Percentiles rank a stretch among this genome's conserved stretches.
Conservation (phyloP, 2,888 invertebrate species). For the Agrotis clavis region DNA sequence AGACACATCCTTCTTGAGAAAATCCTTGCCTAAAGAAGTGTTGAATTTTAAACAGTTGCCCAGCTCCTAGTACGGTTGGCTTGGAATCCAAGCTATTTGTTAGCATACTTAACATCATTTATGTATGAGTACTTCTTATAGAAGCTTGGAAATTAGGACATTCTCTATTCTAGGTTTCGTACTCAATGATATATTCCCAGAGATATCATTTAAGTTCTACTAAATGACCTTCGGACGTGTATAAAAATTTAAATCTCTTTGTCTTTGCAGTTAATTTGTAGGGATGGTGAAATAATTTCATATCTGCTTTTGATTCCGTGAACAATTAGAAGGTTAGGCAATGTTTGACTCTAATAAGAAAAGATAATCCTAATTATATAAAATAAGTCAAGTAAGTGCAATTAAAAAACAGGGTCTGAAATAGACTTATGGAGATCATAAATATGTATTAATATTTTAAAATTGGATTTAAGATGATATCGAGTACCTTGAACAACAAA, state of each 20-base stretch:
- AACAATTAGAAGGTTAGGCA: conserved; percentile 14
- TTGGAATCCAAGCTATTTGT: conserved; percentile 24
- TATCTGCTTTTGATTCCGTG: conserved; percentile 5
- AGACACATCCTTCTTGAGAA: conserved; percentile 67
- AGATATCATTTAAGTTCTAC: conserved; percentile 41
- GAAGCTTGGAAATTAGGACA: conserved; percentile 51
- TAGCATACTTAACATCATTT: conserved; percentile 16
- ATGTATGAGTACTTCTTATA: conserved; percentile 23
- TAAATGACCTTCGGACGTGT: conserved; percentile 31
- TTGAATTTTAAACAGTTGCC: conserved; percentile 69
- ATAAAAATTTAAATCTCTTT: conserved; percentile 32
- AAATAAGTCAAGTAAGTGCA: background rate
- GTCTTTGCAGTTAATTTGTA: conserved; percentile 21
- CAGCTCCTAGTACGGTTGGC: conserved; percentile 22
- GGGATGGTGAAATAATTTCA: conserved; percentile 23
- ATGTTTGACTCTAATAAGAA: background rate
- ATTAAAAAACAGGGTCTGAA: conserved; percentile 10
- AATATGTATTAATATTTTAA: background rate
- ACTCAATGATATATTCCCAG: conserved; percentile 43
- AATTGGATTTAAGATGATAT: conserved; percentile 1
- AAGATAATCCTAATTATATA: conserved; percentile 1
- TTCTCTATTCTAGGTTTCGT: conserved; percentile 25
- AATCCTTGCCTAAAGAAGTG: conserved; percentile 61
- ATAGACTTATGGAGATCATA: conserved; percentile 8
- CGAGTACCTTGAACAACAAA: background rate